phyloP scores from a whole-genome alignment of 1,140 invertebrate genomes.

The Anastrepha ludens region DNA sequence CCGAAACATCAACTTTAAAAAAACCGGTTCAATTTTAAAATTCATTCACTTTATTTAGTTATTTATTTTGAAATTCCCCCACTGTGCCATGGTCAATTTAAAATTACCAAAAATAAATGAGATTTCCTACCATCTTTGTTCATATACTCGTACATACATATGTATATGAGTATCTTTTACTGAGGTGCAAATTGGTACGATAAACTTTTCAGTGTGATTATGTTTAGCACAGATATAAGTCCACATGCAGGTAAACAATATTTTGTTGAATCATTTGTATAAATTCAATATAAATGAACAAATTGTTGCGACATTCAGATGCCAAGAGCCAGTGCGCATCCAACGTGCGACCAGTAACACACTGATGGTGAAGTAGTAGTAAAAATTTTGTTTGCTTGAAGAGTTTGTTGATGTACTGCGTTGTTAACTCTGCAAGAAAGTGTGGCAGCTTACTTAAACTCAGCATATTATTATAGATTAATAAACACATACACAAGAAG shows the following conservation, averaged over 20 bases:
- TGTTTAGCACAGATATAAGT: neutral
- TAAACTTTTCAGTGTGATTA: constrained; percentile 18
- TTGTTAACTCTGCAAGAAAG: constrained; percentile 5
- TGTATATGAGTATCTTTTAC: no score
- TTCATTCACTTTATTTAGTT: no score
- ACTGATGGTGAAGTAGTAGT: neutral
- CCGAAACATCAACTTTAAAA: no score
- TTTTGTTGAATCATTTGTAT: neutral
- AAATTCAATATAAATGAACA: constrained; percentile 2
- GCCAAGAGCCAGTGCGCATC: neutral
- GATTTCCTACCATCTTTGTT: neutral
- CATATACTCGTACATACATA: neutral
- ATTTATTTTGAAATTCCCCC: neutral
- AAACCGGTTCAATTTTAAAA: no score
- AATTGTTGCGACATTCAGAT: neutral
- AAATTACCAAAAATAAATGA: constrained; percentile 7
- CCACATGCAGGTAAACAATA: neutral
- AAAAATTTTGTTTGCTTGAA: neutral
- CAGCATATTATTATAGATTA: no score
- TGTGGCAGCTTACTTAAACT: constrained; percentile 9
- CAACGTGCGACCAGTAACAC: constrained; percentile 7
- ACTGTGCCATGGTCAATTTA: neutral
- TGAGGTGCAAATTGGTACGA: constrained; percentile 7
- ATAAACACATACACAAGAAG: neutral
- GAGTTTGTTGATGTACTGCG: neutral